These are phyloP conservation scores for Cephus cinctus DNA, from an alignment of 1,140 invertebrate genomes.

Conservation along the genomic window DNA sequence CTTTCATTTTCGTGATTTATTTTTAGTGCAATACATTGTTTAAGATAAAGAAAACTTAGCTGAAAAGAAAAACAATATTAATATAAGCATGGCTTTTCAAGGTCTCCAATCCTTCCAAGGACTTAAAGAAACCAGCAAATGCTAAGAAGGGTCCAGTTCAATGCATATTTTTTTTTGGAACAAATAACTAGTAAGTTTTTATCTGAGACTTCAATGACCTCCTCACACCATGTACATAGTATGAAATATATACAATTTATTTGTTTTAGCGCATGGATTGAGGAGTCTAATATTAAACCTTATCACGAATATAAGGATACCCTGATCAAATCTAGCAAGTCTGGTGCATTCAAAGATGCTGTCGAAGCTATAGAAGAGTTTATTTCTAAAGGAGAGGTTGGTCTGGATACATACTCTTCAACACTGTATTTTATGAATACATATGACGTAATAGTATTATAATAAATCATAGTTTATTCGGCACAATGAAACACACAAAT, in stretches of 20 bases:
- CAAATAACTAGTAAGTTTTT: slow-evolving; percentile 86
- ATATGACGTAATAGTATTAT: slow-evolving; percentile 5
- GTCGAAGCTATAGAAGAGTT: slow-evolving; percentile 84
- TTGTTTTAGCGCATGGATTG: slow-evolving; percentile 84
- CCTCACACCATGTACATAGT: too few species aligned
- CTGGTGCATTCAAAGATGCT: slow-evolving; percentile 79
- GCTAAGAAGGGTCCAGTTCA: slow-evolving; percentile 67
- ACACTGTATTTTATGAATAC: neutral
- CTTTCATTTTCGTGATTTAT: too few species aligned
- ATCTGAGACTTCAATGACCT: too few species aligned
- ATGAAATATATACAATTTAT: too few species aligned
- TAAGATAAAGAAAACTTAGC: too few species aligned
- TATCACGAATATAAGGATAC: slow-evolving; percentile 82
- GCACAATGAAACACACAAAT: too few species aligned
- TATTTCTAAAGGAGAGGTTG: slow-evolving; percentile 69
- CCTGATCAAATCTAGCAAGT: slow-evolving; percentile 76
- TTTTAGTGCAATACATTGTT: too few species aligned
- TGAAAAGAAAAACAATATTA: too few species aligned
- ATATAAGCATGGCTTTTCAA: slow-evolving; percentile 55
- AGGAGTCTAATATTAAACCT: slow-evolving; percentile 79
- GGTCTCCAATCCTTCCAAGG: slow-evolving; percentile 72
- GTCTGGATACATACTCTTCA: slow-evolving; percentile 24
- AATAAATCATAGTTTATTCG: slow-evolving; percentile 3
- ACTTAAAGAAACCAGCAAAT: slow-evolving; percentile 63
- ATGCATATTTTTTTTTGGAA: slow-evolving; percentile 93